phyloP scores from a whole-genome alignment of 1,140 invertebrate species.

The Paraescarpia echinospica region DNA sequence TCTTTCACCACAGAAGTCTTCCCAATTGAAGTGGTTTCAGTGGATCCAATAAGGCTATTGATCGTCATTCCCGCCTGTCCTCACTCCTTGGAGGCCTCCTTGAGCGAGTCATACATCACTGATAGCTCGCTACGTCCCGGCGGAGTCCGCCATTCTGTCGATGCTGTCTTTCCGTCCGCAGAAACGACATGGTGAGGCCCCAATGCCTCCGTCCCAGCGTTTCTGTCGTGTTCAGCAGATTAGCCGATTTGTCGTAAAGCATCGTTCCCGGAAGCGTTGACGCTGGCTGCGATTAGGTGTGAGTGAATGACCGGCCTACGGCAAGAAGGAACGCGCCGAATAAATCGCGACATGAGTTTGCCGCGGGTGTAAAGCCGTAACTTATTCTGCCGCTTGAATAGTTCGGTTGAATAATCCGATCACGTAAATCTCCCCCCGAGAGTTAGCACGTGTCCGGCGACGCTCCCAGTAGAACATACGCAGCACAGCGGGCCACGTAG shows the following conservation, averaged over 20 bases:
- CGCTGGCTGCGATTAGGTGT: not conserved
- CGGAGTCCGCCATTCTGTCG: not conserved
- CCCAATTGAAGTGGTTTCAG: not conserved
- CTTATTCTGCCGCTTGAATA: not conserved
- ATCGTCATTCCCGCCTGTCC: not conserved
- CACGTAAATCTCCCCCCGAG: not conserved
- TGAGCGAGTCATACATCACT: not conserved
- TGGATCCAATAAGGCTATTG: not conserved
- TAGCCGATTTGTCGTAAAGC: conserved; percentile 4
- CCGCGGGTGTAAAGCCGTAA: not conserved
- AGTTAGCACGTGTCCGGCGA: not conserved
- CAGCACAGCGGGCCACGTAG: no score
- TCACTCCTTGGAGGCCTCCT: not conserved
- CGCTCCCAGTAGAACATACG: no score
- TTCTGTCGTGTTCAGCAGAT: not conserved
- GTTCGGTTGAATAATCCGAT: not conserved
- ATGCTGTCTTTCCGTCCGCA: not conserved
- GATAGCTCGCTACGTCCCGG: not conserved
- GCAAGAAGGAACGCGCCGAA: not conserved
- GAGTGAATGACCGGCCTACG: not conserved
- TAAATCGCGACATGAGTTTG: not conserved
- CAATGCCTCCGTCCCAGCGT: not conserved
- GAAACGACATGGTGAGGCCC: not conserved
- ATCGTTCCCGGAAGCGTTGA: not conserved
- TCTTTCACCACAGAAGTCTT: not conserved